phyloP scores from a whole-genome alignment of 2,888 invertebrate genomes.

The Aphrophora alni region DNA sequence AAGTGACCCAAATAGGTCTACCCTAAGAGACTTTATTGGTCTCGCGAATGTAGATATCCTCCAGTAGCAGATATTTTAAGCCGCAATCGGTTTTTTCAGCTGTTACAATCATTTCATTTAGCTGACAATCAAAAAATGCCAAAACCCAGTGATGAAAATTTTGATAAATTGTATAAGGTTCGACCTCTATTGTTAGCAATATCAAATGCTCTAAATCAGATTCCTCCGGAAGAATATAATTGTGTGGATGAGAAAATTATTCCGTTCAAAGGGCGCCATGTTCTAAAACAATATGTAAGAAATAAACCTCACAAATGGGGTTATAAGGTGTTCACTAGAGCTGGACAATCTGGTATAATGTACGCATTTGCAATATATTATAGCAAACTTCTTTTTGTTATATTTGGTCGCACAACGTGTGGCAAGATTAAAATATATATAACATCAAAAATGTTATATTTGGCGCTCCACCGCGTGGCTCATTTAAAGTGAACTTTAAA shows the following conservation, averaged over 20 bases:
- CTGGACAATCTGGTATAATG: conserved; percentile 47
- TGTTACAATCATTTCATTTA: conserved; percentile 40
- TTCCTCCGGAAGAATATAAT: conserved; percentile 49
- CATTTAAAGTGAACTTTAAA: too few species aligned
- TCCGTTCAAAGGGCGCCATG: conserved; percentile 50
- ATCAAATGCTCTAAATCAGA: conserved; percentile 34
- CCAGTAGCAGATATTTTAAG: conserved; percentile 38
- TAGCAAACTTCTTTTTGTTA: too few species aligned
- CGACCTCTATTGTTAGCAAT: conserved; percentile 44
- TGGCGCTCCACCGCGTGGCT: too few species aligned
- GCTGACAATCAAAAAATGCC: conserved; percentile 33
- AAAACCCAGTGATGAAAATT: conserved; percentile 36
- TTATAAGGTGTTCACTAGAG: conserved; percentile 39
- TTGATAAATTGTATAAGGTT: conserved; percentile 47
- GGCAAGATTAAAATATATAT: too few species aligned
- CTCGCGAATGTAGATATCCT: conserved; percentile 34
- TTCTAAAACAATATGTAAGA: conserved; percentile 40
- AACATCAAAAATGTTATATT: too few species aligned
- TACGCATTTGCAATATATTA: conserved; percentile 52
- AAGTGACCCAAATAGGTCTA: too few species aligned
- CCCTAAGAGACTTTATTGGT: conserved; percentile 38
- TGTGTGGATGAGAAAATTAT: conserved; percentile 52
- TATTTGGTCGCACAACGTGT: too few species aligned
- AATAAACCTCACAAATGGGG: conserved; percentile 46
- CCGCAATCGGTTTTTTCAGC: conserved; percentile 29